Evolutionary conservation across 2,888 invertebrate genomes (phyloP).

Genomic region (Drosophila ezoana): DNA sequence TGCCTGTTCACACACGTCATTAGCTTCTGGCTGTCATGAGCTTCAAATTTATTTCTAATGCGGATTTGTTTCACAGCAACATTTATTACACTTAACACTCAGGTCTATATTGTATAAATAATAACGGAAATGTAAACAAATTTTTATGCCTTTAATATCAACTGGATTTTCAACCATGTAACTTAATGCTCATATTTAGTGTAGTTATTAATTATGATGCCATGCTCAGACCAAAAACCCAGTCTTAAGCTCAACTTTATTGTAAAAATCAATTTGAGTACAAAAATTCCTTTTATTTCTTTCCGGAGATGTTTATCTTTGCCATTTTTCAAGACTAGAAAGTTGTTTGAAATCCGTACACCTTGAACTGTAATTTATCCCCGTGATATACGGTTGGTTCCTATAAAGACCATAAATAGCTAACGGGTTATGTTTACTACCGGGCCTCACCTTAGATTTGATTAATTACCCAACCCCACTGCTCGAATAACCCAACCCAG

Average conservation of each 20-base stretch:
- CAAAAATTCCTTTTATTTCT: too few species aligned
- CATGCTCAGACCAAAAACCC: too few species aligned
- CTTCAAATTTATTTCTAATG: constrained; percentile 56
- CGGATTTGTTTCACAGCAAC: constrained; percentile 46
- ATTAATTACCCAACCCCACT: constrained; percentile 25
- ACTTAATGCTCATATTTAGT: not conserved
- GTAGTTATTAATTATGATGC: not conserved
- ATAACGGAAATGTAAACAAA: constrained; percentile 5
- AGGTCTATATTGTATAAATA: constrained; percentile 1
- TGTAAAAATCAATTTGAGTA: too few species aligned
- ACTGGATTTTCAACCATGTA: constrained; percentile 7
- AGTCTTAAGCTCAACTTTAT: too few species aligned
- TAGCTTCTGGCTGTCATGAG: constrained; percentile 50
- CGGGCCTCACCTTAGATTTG: not conserved
- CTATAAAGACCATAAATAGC: constrained; percentile 14
- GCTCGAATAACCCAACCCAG: too few species aligned
- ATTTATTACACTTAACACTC: constrained; percentile 7
- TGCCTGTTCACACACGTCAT: constrained; percentile 34
- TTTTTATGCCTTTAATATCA: constrained; percentile 21
- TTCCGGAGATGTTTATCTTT: too few species aligned
- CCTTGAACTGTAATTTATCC: constrained; percentile 9
- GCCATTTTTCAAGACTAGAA: not conserved
- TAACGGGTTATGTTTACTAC: not conserved
- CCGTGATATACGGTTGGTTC: constrained; percentile 10
- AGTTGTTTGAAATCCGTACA: constrained; percentile 3